Base-by-base conservation (phyloP, 2,797 vertebrate genomes). In the Crocodylus rhombifer region DNA sequence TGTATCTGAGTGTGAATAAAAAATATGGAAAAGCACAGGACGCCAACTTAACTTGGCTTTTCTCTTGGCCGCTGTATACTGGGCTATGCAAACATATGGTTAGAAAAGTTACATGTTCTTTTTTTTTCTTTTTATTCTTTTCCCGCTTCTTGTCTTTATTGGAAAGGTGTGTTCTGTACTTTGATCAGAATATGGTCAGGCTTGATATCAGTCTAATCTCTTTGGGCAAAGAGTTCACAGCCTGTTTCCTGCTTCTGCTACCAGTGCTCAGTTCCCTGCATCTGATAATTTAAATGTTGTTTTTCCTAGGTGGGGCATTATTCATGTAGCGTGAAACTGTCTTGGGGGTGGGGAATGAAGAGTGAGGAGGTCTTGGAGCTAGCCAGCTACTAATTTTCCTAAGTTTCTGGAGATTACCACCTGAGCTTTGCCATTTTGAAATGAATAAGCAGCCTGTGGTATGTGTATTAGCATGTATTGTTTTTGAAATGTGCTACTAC, bases 131-230 rank as follows among this genome's bases (percentile, higher is more conserved):
- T 51, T 51, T 51, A 51, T 51, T 51, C 9, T 51, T 51, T 51
- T 51, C 10, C 42, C 42, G 9, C 42, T 51, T 51, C 42, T 51
- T 51, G 62, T 23, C 10, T 93, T 82, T 36, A 60, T 28, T 77
- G 17, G 61, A 16, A 33, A 73, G 93, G 84, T 92, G 94, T 83
- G 91, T 75, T 80, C 80, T 87, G 95, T 80, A 88, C 87, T 95
- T 96, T 87, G 87, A 8, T 78, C 90, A 87, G 86, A 82, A 76
- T 2, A 7, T n/a, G 26, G 28, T 65, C 57, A 15, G 9, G 16
- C 60, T 67, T 62, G 61, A 25, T 11, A 62, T 10, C 57, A 14
- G 55, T 67, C 33, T 91, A 83, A 93, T 81, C 14, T 79, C 20
- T 33, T 23, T 82, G 90, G 60, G 61, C 80, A 78, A 88, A 76